These are phyloP conservation scores for Gasterosteus nipponicus DNA, from an alignment of 2,113 vertebrate genomes.

Conservation along the genomic window DNA sequence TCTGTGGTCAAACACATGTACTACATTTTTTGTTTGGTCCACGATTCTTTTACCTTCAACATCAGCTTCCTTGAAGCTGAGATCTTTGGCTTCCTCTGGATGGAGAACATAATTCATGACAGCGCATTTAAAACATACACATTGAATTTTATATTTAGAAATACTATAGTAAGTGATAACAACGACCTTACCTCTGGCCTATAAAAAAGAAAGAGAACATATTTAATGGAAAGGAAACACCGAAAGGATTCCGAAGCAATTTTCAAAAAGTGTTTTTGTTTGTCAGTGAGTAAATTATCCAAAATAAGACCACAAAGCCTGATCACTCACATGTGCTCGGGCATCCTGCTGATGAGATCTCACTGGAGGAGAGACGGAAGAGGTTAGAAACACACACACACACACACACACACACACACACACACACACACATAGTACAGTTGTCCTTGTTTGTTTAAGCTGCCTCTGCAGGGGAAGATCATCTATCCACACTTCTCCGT, in stretches of 20 bases:
- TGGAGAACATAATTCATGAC: constrained; percentile 5
- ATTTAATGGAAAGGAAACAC: neutral
- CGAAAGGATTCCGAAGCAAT: neutral
- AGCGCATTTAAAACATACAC: neutral
- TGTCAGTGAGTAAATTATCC: constrained; percentile 24
- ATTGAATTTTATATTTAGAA: neutral
- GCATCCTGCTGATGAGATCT: constrained; percentile 73
- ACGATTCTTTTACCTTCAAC: constrained; percentile 84
- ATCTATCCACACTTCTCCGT: constrained; percentile 23
- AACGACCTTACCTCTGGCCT: constrained; percentile 74
- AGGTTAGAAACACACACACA: constrained; percentile 48
- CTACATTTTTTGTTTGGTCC: neutral
- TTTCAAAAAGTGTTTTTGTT: constrained; percentile 3
- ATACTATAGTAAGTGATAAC: neutral
- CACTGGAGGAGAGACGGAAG: constrained; percentile 57
- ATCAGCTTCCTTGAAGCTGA: constrained; percentile 93
- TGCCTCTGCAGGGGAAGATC: constrained; percentile 15
- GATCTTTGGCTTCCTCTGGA: constrained; percentile 91
- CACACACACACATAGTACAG: constrained; percentile 24
- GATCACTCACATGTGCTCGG: constrained; percentile 79
- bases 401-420: constrained; percentile 1
- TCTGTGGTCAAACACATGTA: constrained; percentile 21
- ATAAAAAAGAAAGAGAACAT: constrained; percentile 30
- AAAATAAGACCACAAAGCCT: constrained; percentile 46
- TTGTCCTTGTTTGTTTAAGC: constrained; percentile 37